Evolutionary conservation across 2,797 vertebrate genomes (phyloP), one percentile per base, ranked within the genome.

Genomic region (Nyctalus aviator): DNA sequence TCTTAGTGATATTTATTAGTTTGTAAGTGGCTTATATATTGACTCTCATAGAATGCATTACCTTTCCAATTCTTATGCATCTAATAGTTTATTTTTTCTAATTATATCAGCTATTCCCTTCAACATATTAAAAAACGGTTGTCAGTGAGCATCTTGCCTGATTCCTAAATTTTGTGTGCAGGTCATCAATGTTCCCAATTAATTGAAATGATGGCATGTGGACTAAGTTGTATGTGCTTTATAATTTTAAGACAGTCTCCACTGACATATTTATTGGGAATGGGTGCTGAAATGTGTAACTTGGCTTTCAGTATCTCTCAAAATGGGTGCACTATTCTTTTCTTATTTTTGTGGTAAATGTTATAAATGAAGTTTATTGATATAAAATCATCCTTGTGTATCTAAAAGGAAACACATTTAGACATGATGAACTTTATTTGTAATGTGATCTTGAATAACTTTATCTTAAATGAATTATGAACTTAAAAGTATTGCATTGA

Each of bases 231-330:
- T 37, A 59, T 30, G 2, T 78, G 12, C n/a, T 55, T 93, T 85
- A 37, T 77, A 85, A 78, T 73, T 94, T 83, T 87, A 83, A 85
- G 15, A 3, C 30, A 18, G 8, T 79, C 90, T 88, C 17, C n/a
- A 62, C 20, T 81, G 37, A 71, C 3, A 21, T 57, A 27, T 93
- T 94, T 62, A 48, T 77, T 66, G 53, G 53, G 44, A 94, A 30
- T n/a, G 27, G 6, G 3, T 78, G 23, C 57, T 83, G 25, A 91
- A 55, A 69, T 91, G 86, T 72, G 13, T 76, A 88, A 73, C 41
- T 72, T 84, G 44, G 14, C 55, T 93, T 88, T 68, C 13, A 91
- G 14, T 13, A 48, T 75, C 69, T 85, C 10, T 88, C 15, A 27
- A 91, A 91, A 59, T 81, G 18, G 71, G 12, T 44, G 3, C n/a